Evolutionary conservation across 2,888 invertebrate species (phyloP), one percentile per base, ranked within the genome.

Genomic region (Cephalotes varians): DNA sequence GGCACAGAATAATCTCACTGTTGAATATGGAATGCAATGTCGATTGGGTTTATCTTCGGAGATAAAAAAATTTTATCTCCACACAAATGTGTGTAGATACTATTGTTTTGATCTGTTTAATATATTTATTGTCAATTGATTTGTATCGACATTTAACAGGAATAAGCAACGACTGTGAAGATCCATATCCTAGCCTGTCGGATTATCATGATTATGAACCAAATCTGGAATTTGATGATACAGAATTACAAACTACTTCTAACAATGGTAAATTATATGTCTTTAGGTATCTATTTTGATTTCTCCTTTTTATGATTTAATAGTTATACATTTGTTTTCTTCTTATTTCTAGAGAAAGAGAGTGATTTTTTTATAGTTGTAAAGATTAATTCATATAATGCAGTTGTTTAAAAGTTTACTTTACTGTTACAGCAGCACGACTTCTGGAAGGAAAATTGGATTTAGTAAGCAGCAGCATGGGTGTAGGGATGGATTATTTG

Each of bases 201-300:
- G 98, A 98, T 95, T 97, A 97, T 94, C 98, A 98, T 94, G 98
- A 98, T 95, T 98, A 98, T 94, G 99, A 99, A 94, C 99, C 99
- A 18, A 98, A 98, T 95, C 95, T 99, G 94, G 99, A 99, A 95
- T 99, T 99, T 95, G 99, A 99, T 95, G 99, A 99, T 95, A 98
- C 98, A 18, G 99, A 99, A 95, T 95, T 98, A 82, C 96, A 97
- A 91, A 95, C 96, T 81, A 95, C 96, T 71, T 95, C 96, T 81
- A 96, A 96, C 89, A 96, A 97, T 94, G 97, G 98, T 97, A 96
- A 96, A 95, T 65, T 62, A 62, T 51, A 4, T 47, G 34, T 12
- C 21, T 62, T 2, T n/a, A 31, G 10, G 10, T 67, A 7, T 51
- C 51, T 21, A 2, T 12, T 73, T 44, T 64, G 0, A 7, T 10